These are phyloP conservation scores for Epicampocera succincta DNA, from an alignment of 2,888 invertebrate species.

Conservation along the genomic window DNA sequence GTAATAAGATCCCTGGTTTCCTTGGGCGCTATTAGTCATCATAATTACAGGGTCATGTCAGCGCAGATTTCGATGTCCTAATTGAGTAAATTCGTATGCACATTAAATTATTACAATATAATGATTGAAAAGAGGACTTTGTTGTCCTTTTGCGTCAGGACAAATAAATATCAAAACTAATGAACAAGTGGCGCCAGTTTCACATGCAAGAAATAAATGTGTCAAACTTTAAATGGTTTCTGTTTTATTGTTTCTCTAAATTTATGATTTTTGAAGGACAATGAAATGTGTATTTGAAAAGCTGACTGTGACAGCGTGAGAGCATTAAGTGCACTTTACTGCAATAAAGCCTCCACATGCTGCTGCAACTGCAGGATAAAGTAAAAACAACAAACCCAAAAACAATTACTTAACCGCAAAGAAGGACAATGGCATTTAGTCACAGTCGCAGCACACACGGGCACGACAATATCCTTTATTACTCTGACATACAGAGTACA, in stretches of 20 bases:
- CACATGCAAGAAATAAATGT: slow-evolving; percentile 24
- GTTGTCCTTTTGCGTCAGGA: too few relatives aligned
- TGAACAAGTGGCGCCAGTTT: slow-evolving; percentile 24
- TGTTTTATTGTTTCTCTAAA: too few relatives aligned
- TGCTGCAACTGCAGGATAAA: slow-evolving; percentile 28
- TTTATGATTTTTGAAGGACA: too few relatives aligned
- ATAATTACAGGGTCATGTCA: too few relatives aligned
- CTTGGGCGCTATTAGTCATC: too few relatives aligned
- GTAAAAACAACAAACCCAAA: slow-evolving; percentile 36
- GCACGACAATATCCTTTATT: slow-evolving; percentile 7
- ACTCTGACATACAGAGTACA: slow-evolving; percentile 50
- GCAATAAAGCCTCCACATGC: slow-evolving; percentile 49
- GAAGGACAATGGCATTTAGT: slow-evolving; percentile 46
- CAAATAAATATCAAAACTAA: not conserved
- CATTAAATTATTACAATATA: too few relatives aligned
- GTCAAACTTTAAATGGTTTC: slow-evolving; percentile 19
- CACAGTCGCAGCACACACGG: slow-evolving; percentile 7
- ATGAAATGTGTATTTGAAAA: too few relatives aligned
- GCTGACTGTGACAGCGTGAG: not conserved
- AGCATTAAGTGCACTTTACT: slow-evolving; percentile 1
- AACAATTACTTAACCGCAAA: slow-evolving; percentile 67
- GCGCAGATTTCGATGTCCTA: too few relatives aligned
- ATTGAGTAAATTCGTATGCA: too few relatives aligned
- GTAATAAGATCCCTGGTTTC: too few relatives aligned
- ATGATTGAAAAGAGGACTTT: too few relatives aligned